phyloP scores from a whole-genome alignment of 2,888 invertebrate genomes.

The Chironomus tentans region DNA sequence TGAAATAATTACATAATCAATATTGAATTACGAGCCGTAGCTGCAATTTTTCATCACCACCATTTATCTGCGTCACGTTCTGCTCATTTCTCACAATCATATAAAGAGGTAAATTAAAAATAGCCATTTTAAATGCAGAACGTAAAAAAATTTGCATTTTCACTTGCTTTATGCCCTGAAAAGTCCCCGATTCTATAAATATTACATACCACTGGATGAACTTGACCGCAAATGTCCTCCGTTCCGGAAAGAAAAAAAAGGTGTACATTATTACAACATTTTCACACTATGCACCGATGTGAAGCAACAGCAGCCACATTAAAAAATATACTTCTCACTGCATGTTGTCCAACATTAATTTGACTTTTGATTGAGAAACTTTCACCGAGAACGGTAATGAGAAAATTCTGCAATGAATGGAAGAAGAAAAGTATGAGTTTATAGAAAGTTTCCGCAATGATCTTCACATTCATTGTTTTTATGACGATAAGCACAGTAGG shows the following conservation, averaged over 20 bases:
- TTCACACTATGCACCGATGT: not conserved
- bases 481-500: no score
- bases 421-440: not conserved
- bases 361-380: not conserved
- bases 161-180: not conserved
- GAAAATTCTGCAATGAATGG: not conserved
- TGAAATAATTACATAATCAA: no score
- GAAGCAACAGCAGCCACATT: conserved; percentile 1
- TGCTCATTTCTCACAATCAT: no score
- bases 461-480: no score
- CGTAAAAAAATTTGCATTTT: not conserved
- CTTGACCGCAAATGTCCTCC: conserved; percentile 24
- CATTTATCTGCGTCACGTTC: no score
- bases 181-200: conserved; percentile 15
- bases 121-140: no score
- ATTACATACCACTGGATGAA: conserved; percentile 22
- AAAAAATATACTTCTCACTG: not conserved
- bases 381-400: not conserved
- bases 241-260: not conserved
- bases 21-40: no score
- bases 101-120: no score
- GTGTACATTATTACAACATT: not conserved
- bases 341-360: conserved; percentile 15
- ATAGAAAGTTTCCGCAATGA: no score
- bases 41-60: no score